phyloP scores from a whole-genome alignment of 2,797 vertebrate species.

The Propithecus deckenii region DNA sequence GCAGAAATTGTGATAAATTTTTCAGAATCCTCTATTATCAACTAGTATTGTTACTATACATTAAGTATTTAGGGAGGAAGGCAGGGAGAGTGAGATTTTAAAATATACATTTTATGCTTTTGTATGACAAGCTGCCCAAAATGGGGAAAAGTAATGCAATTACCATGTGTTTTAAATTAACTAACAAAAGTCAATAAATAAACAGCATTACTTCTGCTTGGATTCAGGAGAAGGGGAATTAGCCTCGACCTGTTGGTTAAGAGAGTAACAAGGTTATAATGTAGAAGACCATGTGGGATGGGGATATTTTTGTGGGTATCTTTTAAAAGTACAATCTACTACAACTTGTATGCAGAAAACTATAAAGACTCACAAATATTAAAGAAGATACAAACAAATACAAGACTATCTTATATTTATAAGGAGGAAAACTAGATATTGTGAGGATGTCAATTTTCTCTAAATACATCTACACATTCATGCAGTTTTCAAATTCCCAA shows the following conservation, averaged over 20 bases:
- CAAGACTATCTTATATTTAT: background rate
- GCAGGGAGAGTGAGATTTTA: background rate
- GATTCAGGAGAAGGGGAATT: background rate
- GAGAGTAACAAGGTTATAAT: background rate
- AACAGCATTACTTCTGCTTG: background rate
- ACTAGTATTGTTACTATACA: background rate
- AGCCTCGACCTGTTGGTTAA: background rate
- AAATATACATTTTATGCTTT: background rate
- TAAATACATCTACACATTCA: background rate
- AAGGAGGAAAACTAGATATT: background rate
- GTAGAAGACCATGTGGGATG: background rate
- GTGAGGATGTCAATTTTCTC: background rate
- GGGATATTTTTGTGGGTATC: background rate
- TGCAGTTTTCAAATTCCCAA: background rate
- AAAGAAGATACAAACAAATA: background rate
- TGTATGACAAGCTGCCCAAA: background rate
- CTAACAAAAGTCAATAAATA: background rate
- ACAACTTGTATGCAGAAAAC: background rate
- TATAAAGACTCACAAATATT: background rate
- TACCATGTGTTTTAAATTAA: background rate
- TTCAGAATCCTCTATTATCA: constrained; percentile 23
- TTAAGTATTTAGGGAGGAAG: background rate
- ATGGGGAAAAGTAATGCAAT: background rate
- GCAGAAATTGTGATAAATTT: background rate
- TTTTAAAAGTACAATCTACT: background rate